Percentiles rank a stretch among this genome's conserved stretches.
Conservation (phyloP, 2,113 vertebrate species). For the Brachypteracias leptosomus region DNA sequence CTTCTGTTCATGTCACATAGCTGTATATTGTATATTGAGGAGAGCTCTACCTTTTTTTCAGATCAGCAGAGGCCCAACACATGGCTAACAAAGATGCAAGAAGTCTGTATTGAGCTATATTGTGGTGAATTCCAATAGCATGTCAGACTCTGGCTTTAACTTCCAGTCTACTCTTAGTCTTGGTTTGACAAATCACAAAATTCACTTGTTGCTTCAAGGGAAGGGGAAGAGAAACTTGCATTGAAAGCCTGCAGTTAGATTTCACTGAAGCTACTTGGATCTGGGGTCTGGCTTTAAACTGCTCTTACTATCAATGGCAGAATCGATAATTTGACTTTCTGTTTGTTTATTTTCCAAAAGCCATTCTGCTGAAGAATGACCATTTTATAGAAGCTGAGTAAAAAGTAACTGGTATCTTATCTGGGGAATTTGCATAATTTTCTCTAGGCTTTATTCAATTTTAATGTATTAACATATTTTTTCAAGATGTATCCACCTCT, state of each 20-base stretch:
- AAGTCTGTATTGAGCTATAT: neutral
- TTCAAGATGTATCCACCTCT: neutral
- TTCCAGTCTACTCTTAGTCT: neutral
- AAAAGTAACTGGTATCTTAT: neutral
- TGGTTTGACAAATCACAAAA: neutral
- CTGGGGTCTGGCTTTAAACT: neutral
- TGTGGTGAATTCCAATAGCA: neutral
- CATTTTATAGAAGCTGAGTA: neutral
- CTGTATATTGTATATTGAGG: neutral
- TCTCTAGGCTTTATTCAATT: neutral
- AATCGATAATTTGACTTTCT: neutral
- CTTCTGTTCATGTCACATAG: neutral
- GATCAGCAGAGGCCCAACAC: neutral
- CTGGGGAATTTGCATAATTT: neutral
- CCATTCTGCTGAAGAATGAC: neutral
- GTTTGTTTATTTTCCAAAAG: neutral
- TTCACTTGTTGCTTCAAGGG: neutral
- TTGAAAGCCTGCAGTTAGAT: neutral
- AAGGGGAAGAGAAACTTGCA: neutral
- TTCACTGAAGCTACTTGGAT: neutral
- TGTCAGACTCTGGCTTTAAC: neutral
- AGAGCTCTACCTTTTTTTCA: neutral
- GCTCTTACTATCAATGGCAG: neutral
- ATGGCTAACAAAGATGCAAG: neutral
- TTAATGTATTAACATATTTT: neutral